Base-by-base conservation (phyloP, 2,888 invertebrate species). In the Liodrosophila aerea region DNA sequence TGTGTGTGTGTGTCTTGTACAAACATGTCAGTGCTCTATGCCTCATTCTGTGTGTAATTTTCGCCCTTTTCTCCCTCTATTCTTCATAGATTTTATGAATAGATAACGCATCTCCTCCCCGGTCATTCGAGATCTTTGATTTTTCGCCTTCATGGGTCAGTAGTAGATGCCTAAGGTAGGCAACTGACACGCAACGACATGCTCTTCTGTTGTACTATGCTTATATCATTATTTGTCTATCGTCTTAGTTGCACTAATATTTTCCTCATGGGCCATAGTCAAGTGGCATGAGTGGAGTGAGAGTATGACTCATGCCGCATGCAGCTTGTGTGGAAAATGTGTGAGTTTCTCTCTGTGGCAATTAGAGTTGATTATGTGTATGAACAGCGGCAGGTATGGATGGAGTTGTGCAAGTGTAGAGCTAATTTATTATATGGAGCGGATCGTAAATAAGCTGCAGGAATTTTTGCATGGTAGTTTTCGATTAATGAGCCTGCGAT, bases 241-340 rank as follows among this genome's bases (percentile, higher is more conserved):
- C 45, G 68, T 68, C 82, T 84, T 78, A 78, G 85, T 68, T 81
- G 82, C 72, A 81, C 78, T 74, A 78, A 84, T 71, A 84, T 78
- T 81, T 84, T 67, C 47, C 61, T 41, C 74, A 58, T 53, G 81
- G 71, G 71, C 71, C 71, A 84, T 76, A 76, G 84, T 83, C 81
- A 63, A 58, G 58, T 46, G 54, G 52, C 47, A 41, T 65, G 54
- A 51, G 33, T 44, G 18, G 50, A 33, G 49, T 60, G 58, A 40
- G 39, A 9, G 54, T 4, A 57, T 73, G 70, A 71, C 29, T 72
- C 68, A 71, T 73, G 64, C 50, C 44, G 73, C 30, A 56, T 44
- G 50, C 66, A 50, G 4, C 31, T 16, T 30, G 49, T 65, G 73
- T 67, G 56, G 58, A 50, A 52, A 58, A 39, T 39, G 39, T 39